Conservation (phyloP, 2,797 vertebrate genomes). For the Eurystomus glaucurus region DNA sequence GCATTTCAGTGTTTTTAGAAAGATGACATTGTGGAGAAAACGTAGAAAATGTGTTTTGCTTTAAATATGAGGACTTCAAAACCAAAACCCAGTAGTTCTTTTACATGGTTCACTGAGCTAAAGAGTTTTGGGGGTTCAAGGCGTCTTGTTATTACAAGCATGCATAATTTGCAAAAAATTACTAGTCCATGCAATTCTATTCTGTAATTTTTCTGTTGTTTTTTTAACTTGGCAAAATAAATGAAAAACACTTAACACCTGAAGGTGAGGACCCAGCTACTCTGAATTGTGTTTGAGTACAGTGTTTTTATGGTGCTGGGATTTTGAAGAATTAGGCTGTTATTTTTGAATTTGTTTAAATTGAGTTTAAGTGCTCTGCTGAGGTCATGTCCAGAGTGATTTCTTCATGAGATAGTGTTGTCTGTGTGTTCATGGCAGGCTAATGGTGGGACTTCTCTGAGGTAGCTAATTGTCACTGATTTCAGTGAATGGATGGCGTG, state of each 20-base stretch:
- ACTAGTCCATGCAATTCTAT: not conserved
- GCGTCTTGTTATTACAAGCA: not conserved
- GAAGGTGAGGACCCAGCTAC: not conserved
- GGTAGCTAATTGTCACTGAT: too few relatives aligned
- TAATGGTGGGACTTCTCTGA: too few relatives aligned
- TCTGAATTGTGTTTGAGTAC: not conserved
- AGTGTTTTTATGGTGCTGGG: not conserved
- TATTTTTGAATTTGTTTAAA: not conserved
- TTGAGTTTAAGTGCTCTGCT: too few relatives aligned
- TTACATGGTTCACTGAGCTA: not conserved
- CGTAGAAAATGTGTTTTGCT: constrained; percentile 21
- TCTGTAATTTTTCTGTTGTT: not conserved
- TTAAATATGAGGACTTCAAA: constrained; percentile 41
- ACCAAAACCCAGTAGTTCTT: constrained; percentile 27
- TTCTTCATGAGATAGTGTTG: too few relatives aligned
- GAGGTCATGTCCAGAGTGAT: too few relatives aligned
- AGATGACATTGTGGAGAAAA: constrained; percentile 11
- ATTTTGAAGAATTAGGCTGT: not conserved
- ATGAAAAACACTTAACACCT: not conserved
- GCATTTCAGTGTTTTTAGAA: constrained; percentile 37
- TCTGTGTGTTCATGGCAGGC: too few relatives aligned
- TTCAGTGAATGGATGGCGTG: too few relatives aligned
- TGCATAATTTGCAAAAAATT: not conserved
- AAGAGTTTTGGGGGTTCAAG: not conserved
- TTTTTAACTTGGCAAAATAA: not conserved